Conservation (phyloP, 2,888 invertebrate species). For the Apotomis capreana region DNA sequence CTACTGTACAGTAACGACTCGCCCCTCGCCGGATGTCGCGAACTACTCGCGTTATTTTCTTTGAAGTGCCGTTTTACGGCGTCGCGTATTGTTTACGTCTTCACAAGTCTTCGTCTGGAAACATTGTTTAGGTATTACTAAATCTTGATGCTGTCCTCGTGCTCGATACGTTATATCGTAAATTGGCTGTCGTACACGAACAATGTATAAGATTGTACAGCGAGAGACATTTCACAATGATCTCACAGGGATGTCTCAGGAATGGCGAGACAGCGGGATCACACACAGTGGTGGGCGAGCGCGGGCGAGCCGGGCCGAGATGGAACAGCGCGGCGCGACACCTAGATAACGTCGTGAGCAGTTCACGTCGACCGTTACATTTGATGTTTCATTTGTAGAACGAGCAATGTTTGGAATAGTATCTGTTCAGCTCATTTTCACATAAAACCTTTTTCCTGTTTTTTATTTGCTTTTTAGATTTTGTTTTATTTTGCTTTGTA, state of each 20-base stretch:
- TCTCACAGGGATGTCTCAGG: background rate
- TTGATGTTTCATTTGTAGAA: background rate
- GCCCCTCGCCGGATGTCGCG: background rate
- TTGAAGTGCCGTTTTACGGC: conserved; percentile 10
- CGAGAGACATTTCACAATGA: background rate
- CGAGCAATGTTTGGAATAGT: too few relatives aligned
- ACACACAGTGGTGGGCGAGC: background rate
- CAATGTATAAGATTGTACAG: too few relatives aligned
- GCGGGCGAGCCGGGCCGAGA: background rate
- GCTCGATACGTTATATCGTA: background rate
- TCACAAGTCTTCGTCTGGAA: background rate
- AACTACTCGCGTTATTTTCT: background rate
- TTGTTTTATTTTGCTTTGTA: too few relatives aligned
- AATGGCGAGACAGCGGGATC: background rate
- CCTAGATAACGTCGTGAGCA: background rate
- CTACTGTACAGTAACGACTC: background rate
- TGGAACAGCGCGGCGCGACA: background rate
- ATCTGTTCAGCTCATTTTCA: too few relatives aligned
- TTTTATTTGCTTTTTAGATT: too few relatives aligned
- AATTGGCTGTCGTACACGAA: background rate
- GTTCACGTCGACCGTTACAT: background rate
- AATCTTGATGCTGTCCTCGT: background rate
- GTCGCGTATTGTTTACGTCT: conserved; percentile 8
- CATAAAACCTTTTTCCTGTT: too few relatives aligned
- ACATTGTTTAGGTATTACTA: background rate